phyloP scores from a whole-genome alignment of 2,888 invertebrate genomes.

The Drosophila silvestris region DNA sequence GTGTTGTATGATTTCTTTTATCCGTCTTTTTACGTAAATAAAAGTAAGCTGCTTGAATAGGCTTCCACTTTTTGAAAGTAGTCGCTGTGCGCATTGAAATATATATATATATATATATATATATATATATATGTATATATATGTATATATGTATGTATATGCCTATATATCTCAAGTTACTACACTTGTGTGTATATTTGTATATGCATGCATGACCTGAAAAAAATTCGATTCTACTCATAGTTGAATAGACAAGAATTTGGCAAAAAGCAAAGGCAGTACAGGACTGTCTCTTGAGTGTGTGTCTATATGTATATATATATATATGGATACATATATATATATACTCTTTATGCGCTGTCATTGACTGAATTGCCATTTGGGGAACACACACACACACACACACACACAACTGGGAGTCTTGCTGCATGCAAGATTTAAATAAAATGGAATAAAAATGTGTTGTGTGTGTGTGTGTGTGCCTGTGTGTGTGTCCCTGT shows the following conservation, averaged over 20 bases:
- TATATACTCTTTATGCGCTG: conserved; percentile 59
- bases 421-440: conserved; percentile 37
- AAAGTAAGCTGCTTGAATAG: conserved; percentile 72
- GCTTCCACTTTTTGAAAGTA: conserved; percentile 54
- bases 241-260: conserved; percentile 72
- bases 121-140: conserved; percentile 1
- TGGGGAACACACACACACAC: conserved; percentile 84
- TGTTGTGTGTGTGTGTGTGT: conserved; percentile 21
- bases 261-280: conserved; percentile 28
- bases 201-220: conserved; percentile 64
- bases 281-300: conserved; percentile 6
- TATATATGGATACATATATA: background rate
- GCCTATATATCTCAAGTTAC: background rate
- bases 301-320: background rate
- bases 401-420: conserved; percentile 8
- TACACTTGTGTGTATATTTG: conserved; percentile 5
- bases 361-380: conserved; percentile 75
- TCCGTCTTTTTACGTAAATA: conserved; percentile 41
- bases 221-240: conserved; percentile 60
- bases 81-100: conserved; percentile 40
- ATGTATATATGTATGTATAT: conserved; percentile 3
- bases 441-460: conserved; percentile 43
- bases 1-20: conserved; percentile 30
- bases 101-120: conserved; percentile 2
- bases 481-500: conserved; percentile 25